A percentile compares a stretch with the other conserved stretches of the same genome.
Evolutionary conservation across 1,140 invertebrate species (phyloP).

Genomic region (Doryteuthis pealeii): DNA sequence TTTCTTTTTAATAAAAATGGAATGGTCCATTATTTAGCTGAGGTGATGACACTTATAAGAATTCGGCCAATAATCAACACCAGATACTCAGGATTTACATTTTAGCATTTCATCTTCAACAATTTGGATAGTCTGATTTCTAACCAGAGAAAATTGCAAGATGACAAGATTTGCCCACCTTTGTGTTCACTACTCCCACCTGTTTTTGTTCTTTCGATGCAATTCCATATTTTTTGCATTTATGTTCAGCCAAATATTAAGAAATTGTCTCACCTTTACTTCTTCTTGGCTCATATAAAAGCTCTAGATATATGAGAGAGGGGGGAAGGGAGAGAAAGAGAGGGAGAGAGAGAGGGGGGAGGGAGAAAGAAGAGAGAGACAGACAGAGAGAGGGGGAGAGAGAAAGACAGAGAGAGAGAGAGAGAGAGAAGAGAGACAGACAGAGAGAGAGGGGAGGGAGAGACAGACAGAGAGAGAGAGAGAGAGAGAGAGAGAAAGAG

Average conservation of each 20-base stretch:
- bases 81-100: too few species aligned
- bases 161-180: background rate
- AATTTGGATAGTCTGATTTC: too few species aligned
- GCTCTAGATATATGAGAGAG: too few species aligned
- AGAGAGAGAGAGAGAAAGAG: background rate
- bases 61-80: too few species aligned
- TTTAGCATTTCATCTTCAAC: too few species aligned
- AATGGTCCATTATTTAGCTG: too few species aligned
- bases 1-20: too few species aligned
- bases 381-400: background rate
- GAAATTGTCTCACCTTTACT: background rate
- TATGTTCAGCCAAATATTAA: background rate
- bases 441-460: background rate
- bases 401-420: background rate
- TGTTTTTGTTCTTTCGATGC: background rate
- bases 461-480: background rate
- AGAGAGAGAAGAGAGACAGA: background rate
- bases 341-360: background rate
- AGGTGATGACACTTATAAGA: too few species aligned
- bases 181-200: background rate
- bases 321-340: too few species aligned
- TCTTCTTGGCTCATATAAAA: background rate
- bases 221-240: background rate
- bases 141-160: too few species aligned
- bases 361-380: background rate